Base-by-base conservation (phyloP, 2,113 vertebrate species). In the Stictonetta naevosa region DNA sequence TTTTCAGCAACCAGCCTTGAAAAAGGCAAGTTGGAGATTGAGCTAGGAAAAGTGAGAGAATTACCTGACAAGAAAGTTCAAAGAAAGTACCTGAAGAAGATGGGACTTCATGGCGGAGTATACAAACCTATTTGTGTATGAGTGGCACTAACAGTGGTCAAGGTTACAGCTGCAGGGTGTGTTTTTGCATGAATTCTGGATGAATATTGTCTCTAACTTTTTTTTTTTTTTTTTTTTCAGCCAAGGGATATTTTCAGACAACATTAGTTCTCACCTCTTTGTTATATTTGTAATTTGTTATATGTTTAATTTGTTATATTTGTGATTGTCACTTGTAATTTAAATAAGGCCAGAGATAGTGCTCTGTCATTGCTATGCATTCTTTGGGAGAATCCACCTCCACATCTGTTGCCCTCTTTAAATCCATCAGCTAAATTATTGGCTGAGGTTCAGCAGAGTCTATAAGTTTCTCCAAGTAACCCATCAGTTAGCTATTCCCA, bases 391-490 rank as follows among this genome's bases (percentile, higher is more conserved):
- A 63, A 92, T 95, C 92, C 79, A 94, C 62, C 66, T 96, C 87
- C 93, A 93, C 95, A 97, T 98, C 96, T 97, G 95, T 88, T 97
- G 79, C 40, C 81, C 67, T 93, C 63, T 92, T 97, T 95, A 94
- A 97, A 96, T 93, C 90, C 92, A 89, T 94, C 88, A 90, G 59
- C 80, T 94, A 92, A 96, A 96, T 95, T 97, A 89, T 93, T 96
- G 95, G 83, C 92, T 93, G 79, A 74, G 78, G 60, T 97, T 97
- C 97, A 97, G 64, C 58, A 94, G 44, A 91, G 78, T 96, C 91
- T 95, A 33, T 96, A 92, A 94, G 77, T 97, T 98, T 97, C 88
- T 90, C 93, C 95, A 97, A 85, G 95, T 97, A 97, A 92, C 90
- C 93, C 88, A 90, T 97, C 95, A 93, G 71, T 95, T 96, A 97